phyloP scores from a whole-genome alignment of 2,797 vertebrate species.

The Lepilemur septentrionalis region DNA sequence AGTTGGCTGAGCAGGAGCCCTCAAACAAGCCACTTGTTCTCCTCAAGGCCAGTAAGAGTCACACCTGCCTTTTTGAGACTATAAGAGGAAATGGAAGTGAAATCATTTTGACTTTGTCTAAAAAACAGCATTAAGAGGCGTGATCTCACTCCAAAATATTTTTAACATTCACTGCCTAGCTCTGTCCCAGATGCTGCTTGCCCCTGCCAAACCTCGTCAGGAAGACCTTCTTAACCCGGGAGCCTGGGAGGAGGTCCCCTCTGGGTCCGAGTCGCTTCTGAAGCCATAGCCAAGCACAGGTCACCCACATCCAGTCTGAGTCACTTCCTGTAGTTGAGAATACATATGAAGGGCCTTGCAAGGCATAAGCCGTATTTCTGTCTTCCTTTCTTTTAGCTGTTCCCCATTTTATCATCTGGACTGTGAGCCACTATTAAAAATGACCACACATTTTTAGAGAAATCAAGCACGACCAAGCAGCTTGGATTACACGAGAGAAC shows the following conservation, averaged over 20 bases:
- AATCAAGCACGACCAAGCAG: neutral
- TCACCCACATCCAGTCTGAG: neutral
- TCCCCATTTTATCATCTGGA: neutral
- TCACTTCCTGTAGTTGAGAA: neutral
- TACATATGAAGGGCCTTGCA: neutral
- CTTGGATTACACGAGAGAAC: neutral
- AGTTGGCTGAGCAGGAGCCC: fast-evolving
- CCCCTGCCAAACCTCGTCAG: neutral
- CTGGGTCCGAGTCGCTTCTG: neutral
- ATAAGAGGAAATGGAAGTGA: neutral
- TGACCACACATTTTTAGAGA: neutral
- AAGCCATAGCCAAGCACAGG: neutral
- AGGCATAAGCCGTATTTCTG: neutral
- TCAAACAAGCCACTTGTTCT: neutral
- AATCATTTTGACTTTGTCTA: neutral
- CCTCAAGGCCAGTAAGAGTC: neutral
- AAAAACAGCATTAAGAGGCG: neutral
- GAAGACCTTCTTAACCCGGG: neutral
- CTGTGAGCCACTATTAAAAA: neutral
- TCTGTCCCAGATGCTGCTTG: neutral
- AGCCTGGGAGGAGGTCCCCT: neutral
- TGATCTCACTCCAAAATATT: neutral
- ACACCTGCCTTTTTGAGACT: neutral
- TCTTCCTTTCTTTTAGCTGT: neutral
- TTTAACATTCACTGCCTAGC: neutral